phyloP scores from a whole-genome alignment of 2,113 vertebrate species.

The Ceyx cyanopectus region DNA sequence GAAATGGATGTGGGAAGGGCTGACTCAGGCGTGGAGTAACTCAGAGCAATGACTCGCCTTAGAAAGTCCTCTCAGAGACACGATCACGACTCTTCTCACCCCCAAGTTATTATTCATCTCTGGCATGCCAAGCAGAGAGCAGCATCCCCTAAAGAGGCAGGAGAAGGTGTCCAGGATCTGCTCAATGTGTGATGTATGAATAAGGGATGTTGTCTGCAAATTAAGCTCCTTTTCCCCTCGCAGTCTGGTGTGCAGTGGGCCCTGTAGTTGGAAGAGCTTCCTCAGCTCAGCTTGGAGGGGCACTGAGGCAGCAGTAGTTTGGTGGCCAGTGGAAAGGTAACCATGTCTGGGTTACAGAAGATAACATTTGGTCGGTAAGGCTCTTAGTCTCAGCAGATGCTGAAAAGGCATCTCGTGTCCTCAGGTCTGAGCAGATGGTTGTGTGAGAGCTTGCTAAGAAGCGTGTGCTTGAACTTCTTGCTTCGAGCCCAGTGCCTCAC shows the following conservation, averaged over 20 bases:
- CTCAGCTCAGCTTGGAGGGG: not conserved
- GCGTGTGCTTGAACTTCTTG: not conserved
- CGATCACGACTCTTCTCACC: not conserved
- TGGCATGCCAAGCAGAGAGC: not conserved
- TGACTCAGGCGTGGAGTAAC: not conserved
- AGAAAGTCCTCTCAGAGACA: not conserved
- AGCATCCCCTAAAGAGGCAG: not conserved
- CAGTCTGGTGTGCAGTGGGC: accelerated
- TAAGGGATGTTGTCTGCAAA: not conserved
- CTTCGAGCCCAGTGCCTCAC: not conserved
- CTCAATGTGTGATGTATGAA: accelerated
- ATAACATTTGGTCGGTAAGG: not conserved
- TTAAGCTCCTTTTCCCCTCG: not conserved
- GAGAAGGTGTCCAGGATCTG: not conserved
- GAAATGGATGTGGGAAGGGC: not conserved
- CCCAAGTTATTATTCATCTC: not conserved
- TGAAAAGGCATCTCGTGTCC: not conserved
- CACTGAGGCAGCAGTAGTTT: accelerated
- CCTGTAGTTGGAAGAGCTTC: not conserved
- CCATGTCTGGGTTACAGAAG: accelerated
- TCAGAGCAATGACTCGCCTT: not conserved
- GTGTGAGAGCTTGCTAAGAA: not conserved
- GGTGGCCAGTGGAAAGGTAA: not conserved
- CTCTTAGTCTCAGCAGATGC: not conserved
- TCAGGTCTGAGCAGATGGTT: not conserved